Evolutionary conservation across 1,140 invertebrate genomes (phyloP), one percentile per base, ranked within the genome.

Genomic region (Conus betulinus): DNA sequence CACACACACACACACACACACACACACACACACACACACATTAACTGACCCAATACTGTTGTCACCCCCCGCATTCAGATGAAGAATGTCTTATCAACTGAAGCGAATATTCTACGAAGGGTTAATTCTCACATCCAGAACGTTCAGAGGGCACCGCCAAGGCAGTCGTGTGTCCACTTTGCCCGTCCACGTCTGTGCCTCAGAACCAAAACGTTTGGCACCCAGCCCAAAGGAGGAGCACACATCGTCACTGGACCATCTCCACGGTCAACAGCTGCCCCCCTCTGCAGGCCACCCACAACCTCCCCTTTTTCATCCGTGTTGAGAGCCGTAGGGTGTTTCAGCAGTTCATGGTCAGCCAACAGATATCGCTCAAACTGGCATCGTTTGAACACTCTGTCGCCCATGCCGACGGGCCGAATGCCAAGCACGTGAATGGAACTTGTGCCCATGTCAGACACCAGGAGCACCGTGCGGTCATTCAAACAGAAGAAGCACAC

Each of bases 211-310:
- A n/a, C n/a, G n/a, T n/a, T n/a, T n/a, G n/a, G n/a, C n/a, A n/a
- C n/a, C n/a, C n/a, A n/a, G n/a, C n/a, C n/a, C n/a, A n/a, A n/a
- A n/a, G n/a, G n/a, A n/a, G n/a, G n/a, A n/a, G n/a, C n/a, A n/a
- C n/a, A n/a, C n/a, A n/a, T 7, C 6, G 55, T 57, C 55, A 57
- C 55, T 13, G 55, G 55, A 55, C 23, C 5, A 51, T 27, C 17
- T 85, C 63, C 63, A 85, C 60, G 17, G 51, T 76, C 6, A 85
- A 15, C 17, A 85, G 60, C 7, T 85, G 51, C n/a, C 84, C 84
- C 63, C 84, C 84, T 63, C 52, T 85, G 67, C 84, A 85, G n/a
- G 63, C 84, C 8, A 85, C 84, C 84, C 84, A 85, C 5, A 85
- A 5, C 7, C 63, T 23, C 10, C 84, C 84, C 20, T 74, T n/a